Conservation (phyloP, 2,113 vertebrate species). For the Zapornia atra region DNA sequence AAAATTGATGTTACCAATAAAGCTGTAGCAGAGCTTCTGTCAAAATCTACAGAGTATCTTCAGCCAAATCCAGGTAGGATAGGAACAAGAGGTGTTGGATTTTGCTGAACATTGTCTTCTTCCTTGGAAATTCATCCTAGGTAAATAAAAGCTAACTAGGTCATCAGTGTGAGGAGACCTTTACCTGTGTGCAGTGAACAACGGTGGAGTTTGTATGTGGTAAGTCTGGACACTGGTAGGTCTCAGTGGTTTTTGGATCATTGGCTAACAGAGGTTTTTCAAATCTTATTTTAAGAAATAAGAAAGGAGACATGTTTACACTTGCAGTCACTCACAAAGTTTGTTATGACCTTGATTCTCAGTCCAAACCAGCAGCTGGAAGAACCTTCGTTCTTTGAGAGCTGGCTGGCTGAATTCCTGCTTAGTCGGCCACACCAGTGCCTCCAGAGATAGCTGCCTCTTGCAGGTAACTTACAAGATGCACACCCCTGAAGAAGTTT, state of each 20-base stretch:
- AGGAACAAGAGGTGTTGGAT: background rate
- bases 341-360: background rate
- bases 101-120: background rate
- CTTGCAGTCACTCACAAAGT: background rate
- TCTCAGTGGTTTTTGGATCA: background rate
- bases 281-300: background rate
- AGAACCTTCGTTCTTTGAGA: background rate
- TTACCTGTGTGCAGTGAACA: background rate
- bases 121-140: background rate
- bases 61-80: constrained; percentile 93
- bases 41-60: constrained; percentile 93
- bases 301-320: background rate
- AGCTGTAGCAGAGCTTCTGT: constrained; percentile 88
- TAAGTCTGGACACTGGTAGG: background rate
- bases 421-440: background rate
- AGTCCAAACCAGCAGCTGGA: background rate
- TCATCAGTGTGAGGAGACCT: background rate
- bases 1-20: constrained; percentile 96
- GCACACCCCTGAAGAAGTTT: background rate
- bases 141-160: background rate
- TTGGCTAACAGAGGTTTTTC: background rate
- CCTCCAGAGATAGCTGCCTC: background rate
- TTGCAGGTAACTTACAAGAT: background rate
- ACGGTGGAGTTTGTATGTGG: background rate
- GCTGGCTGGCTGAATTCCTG: background rate